These are phyloP conservation scores for Ivindomyrus marchei DNA, from an alignment of 2,113 vertebrate genomes.

Conservation along the genomic window DNA sequence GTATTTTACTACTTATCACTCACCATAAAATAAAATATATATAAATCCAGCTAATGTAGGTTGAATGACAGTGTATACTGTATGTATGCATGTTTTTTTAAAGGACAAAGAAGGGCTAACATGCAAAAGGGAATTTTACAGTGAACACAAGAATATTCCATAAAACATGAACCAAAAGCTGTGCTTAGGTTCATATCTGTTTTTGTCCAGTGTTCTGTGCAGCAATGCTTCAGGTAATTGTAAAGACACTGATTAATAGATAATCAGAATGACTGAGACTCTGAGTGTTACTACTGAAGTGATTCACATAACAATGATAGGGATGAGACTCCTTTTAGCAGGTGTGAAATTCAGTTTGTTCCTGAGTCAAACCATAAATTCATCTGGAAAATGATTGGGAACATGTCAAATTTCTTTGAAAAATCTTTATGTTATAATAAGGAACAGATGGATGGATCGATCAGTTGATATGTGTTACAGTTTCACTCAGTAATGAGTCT, in stretches of 20 bases:
- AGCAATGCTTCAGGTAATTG: not conserved
- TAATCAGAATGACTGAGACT: not conserved
- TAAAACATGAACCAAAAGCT: not conserved
- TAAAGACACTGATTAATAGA: not conserved
- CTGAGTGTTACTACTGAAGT: not conserved
- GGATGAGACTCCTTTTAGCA: not conserved
- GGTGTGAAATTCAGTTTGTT: not conserved
- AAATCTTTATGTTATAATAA: not conserved
- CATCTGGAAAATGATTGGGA: not conserved
- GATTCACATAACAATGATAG: not conserved
- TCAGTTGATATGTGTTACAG: not conserved
- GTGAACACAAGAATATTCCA: not conserved
- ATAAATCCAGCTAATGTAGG: not conserved
- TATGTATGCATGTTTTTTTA: not conserved
- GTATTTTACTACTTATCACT: not conserved
- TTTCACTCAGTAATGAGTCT: not conserved
- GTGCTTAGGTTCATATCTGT: not conserved
- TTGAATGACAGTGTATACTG: not conserved
- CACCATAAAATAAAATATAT: not conserved
- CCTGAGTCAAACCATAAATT: not conserved
- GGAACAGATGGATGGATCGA: not conserved
- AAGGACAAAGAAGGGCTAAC: not conserved
- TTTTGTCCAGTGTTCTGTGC: not conserved
- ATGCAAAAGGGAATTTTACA: not conserved
- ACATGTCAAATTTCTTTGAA: not conserved